These are phyloP conservation scores for Lamellibrachia satsuma DNA, from an alignment of 2,888 invertebrate genomes.

Conservation along the genomic window DNA sequence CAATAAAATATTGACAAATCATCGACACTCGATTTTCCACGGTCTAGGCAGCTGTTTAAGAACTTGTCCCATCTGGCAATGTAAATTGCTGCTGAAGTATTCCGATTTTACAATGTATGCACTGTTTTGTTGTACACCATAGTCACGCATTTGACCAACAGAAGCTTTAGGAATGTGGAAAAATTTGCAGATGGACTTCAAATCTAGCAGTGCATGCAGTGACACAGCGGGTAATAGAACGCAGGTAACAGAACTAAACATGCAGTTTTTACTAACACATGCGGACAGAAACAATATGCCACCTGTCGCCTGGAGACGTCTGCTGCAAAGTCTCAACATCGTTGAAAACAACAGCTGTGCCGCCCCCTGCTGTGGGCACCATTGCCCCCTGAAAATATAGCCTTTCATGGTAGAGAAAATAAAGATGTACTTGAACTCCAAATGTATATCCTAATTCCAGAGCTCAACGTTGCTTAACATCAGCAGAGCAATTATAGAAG, in stretches of 20 bases:
- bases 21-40: too few relatives aligned
- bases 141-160: too few relatives aligned
- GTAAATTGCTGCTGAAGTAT: too few relatives aligned
- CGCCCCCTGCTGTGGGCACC: conserved; percentile 91
- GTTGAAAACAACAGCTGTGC: conserved; percentile 91
- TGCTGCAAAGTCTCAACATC: conserved; percentile 84
- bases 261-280: conserved; percentile 1
- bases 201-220: background rate
- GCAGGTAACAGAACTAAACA: background rate
- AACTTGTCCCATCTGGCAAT: too few relatives aligned
- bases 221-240: background rate
- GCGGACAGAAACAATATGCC: background rate
- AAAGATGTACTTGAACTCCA: background rate
- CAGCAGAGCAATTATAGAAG: background rate
- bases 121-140: too few relatives aligned
- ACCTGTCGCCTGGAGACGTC: conserved; percentile 57
- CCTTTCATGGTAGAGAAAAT: background rate
- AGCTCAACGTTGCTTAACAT: too few relatives aligned
- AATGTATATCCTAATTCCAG: too few relatives aligned
- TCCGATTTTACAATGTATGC: too few relatives aligned
- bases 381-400: conserved; percentile 79
- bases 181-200: background rate
- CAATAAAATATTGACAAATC: too few relatives aligned
- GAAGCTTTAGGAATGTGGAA: background rate
- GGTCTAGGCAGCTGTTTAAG: too few relatives aligned